phyloP scores from a whole-genome alignment of 2,113 vertebrate species.

The Anolis sagrei region DNA sequence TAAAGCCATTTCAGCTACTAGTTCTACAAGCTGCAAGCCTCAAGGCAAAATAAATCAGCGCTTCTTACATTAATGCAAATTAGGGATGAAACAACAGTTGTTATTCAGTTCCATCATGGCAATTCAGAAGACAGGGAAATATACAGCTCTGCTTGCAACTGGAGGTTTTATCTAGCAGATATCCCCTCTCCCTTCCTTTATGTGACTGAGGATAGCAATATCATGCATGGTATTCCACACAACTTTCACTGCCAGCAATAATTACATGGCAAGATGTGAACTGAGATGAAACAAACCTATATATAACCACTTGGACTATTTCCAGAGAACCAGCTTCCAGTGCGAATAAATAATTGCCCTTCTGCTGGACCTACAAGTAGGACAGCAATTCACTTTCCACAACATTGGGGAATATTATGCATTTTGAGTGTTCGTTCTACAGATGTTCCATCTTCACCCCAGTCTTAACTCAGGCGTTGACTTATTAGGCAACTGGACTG shows the following conservation, averaged over 20 bases:
- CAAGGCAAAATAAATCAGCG: background rate
- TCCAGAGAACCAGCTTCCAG: background rate
- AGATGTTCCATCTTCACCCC: too few species aligned
- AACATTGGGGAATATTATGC: background rate
- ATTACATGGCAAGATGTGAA: background rate
- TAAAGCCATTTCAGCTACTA: background rate
- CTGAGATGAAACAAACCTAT: background rate
- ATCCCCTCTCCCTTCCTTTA: background rate
- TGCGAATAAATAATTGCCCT: background rate
- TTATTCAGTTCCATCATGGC: background rate
- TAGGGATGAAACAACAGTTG: background rate
- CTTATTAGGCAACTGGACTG: background rate
- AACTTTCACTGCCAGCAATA: background rate
- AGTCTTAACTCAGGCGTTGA: background rate
- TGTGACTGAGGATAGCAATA: too few species aligned
- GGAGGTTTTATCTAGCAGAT: background rate
- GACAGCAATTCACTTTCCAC: background rate
- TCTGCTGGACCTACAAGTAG: background rate
- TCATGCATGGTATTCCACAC: background rate
- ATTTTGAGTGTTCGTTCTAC: background rate
- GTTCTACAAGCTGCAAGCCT: background rate
- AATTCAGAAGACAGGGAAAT: background rate
- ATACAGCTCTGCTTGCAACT: background rate
- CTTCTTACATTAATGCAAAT: background rate
- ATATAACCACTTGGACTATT: background rate